Base-by-base conservation (phyloP, 2,888 invertebrate genomes). In the Eristalinus aeneus region DNA sequence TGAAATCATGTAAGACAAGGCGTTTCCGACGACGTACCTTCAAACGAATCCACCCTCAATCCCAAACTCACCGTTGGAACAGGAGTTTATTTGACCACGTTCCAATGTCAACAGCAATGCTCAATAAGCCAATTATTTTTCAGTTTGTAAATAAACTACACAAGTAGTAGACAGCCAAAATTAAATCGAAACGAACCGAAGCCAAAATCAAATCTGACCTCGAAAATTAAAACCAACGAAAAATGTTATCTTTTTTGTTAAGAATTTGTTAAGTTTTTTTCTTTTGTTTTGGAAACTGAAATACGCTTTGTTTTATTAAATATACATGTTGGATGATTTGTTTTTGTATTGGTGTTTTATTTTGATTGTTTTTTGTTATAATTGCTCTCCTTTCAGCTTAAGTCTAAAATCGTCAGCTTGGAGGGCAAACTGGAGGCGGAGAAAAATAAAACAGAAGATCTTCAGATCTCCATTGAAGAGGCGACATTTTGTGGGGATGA, bases 391-490 rank as follows among this genome's bases (percentile, higher is more conserved):
- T 90, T 90, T 46, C 88, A 94, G 90, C 91, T 95, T 0, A 93
- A 93, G 83, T 94, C 95, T 80, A 94, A 95, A 84, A 94, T 95
- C 89, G 92, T 91, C 69, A 94, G 94, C 72, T 92, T 97, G 80
- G 93, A 93, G 88, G 93, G 94, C 83, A 94, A 95, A 89, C 92
- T 97, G 88, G 96, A 96, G 77, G 97, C 97, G 89, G 97, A 97
- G 90, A 91, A 94, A 89, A 95, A 96, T 90, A 97, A 96, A 92
- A 95, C 96, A 5, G 98, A 98, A 93, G 98, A 98, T 92, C 94
- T 98, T 84, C 96, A 97, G 93, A 98, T 98, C 91, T 94, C 96
- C 78, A 96, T 97, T 88, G 98, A 98, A 93, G 98, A 99, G 92
- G 97, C 97, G 89, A 96, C 96, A 61, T 96, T 98, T 89, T 95